Conservation (phyloP, 2,113 vertebrate genomes). For the Pandion haliaetus region DNA sequence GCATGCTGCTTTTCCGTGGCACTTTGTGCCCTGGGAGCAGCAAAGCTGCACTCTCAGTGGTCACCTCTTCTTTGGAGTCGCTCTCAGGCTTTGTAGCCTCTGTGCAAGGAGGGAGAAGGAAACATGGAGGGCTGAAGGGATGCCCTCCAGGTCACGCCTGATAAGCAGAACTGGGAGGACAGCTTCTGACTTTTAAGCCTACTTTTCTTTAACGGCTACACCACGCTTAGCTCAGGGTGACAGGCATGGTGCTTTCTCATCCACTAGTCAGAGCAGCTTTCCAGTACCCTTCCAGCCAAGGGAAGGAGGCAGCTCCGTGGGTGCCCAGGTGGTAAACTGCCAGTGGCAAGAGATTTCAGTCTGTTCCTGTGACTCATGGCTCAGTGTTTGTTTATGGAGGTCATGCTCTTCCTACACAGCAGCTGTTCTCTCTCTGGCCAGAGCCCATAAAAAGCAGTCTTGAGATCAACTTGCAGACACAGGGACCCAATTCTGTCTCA, state of each 20-base stretch:
- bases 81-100: background rate
- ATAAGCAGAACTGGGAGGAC: background rate
- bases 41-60: fast-evolving
- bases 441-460: background rate
- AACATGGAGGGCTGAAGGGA: background rate
- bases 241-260: background rate
- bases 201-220: background rate
- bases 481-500: background rate
- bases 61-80: background rate
- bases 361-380: background rate
- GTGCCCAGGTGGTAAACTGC: background rate
- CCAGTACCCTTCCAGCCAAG: background rate
- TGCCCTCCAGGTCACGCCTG: background rate
- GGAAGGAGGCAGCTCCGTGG: fast-evolving
- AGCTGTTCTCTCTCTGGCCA: background rate
- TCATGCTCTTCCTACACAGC: background rate
- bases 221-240: fast-evolving
- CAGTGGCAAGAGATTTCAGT: background rate
- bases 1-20: fast-evolving
- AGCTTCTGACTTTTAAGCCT: background rate
- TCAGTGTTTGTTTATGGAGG: background rate
- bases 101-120: background rate
- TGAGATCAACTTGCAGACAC: background rate
- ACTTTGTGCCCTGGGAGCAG: background rate
- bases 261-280: background rate